phyloP scores from a whole-genome alignment of 2,888 invertebrate species.

The Lymantria monacha region DNA sequence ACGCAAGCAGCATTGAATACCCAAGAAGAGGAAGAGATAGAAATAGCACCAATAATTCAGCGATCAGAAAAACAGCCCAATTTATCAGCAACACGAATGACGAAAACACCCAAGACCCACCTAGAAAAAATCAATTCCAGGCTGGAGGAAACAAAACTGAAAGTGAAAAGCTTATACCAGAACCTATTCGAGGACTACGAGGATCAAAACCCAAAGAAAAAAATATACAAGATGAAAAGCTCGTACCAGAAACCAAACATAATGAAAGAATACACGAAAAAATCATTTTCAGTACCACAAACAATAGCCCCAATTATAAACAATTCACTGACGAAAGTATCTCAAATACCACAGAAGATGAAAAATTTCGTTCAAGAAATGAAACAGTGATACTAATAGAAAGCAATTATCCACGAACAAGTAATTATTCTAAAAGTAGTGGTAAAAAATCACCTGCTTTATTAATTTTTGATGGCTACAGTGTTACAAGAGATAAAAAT shows the following conservation, averaged over 20 bases:
- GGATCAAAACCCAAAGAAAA: constrained; percentile 51
- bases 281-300: constrained; percentile 56
- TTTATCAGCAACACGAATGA: constrained; percentile 27
- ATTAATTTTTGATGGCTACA: constrained; percentile 72
- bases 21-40: constrained; percentile 45
- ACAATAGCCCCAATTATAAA: constrained; percentile 64
- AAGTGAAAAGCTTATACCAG: constrained; percentile 62
- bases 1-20: constrained; percentile 63
- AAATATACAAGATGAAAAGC: constrained; percentile 34
- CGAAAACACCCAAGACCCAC: constrained; percentile 40
- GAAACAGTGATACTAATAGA: constrained; percentile 50
- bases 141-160: constrained; percentile 64
- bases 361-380: constrained; percentile 66
- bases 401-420: constrained; percentile 25
- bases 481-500: constrained; percentile 68
- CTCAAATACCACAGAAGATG: constrained; percentile 64
- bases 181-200: constrained; percentile 66
- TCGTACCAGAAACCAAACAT: constrained; percentile 45
- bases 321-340: constrained; percentile 66
- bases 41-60: constrained; percentile 42
- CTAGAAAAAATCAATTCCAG: constrained; percentile 56
- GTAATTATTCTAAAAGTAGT: constrained; percentile 26
- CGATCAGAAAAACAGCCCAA: constrained; percentile 32
- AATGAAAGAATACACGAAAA: constrained; percentile 56
- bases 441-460: constrained; percentile 50